A percentile compares a stretch with the other conserved stretches of the same genome.
These are phyloP conservation scores for zebrafish (Danio rerio) DNA, from an alignment of 2,113 vertebrate genomes.

Conservation along the genomic window DNA sequence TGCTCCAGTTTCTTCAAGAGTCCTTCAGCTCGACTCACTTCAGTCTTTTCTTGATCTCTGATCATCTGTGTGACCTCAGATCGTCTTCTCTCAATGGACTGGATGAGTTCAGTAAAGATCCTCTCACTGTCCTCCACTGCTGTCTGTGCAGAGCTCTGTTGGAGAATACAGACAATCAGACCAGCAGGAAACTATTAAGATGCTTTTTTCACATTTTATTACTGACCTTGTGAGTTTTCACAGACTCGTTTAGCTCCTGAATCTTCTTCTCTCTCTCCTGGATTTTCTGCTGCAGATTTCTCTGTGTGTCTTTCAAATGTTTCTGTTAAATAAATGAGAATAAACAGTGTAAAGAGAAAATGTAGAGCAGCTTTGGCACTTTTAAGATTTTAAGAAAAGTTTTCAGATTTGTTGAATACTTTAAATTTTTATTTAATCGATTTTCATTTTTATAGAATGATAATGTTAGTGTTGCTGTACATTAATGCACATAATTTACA, in stretches of 20 bases:
- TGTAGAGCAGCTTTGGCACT: too few relatives aligned
- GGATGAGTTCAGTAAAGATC: not conserved
- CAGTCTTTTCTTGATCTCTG: too few relatives aligned
- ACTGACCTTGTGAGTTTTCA: not conserved
- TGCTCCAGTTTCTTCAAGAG: too few relatives aligned
- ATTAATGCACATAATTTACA: not conserved
- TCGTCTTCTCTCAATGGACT: too few relatives aligned
- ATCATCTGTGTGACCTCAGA: too few relatives aligned
- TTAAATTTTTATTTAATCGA: too few relatives aligned
- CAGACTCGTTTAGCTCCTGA: constrained; percentile 10
- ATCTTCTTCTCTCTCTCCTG: not conserved
- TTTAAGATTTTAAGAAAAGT: too few relatives aligned
- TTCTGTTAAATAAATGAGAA: not conserved
- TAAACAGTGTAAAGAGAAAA: too few relatives aligned
- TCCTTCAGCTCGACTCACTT: too few relatives aligned
- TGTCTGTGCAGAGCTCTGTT: not conserved
- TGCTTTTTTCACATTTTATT: not conserved
- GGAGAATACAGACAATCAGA: not conserved
- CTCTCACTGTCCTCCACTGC: not conserved
- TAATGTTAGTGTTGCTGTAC: too few relatives aligned
- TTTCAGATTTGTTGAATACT: too few relatives aligned
- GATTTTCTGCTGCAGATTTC: not conserved
- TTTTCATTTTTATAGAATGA: too few relatives aligned
- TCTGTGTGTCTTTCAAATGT: not conserved
- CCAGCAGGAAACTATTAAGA: not conserved